Percentiles rank a stretch among this genome's conserved stretches.
phyloP scores from a whole-genome alignment of 23 tunicate species.

The Styela plicata region DNA sequence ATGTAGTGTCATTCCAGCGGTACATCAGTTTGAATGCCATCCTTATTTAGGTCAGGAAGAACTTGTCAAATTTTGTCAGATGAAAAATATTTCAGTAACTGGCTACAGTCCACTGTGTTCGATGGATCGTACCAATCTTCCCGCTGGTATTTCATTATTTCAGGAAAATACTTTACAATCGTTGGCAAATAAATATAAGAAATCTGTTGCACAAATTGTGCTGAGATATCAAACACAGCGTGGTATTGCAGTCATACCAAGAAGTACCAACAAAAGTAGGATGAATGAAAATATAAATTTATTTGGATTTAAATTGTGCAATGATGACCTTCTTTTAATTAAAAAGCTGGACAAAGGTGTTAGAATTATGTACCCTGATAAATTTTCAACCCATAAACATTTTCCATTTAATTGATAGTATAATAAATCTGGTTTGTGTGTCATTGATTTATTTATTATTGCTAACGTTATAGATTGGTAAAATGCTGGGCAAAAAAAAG shows the following conservation, averaged over 20 bases:
- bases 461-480: no score
- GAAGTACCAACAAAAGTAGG: constrained; percentile 35
- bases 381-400: constrained; percentile 11
- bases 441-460: no score
- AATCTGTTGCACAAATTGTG: constrained; percentile 43
- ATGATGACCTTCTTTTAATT: not conserved
- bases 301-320: not conserved
- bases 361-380: constrained; percentile 3
- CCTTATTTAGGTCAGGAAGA: constrained; percentile 5
- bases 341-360: not conserved
- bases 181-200: constrained; percentile 40
- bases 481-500: no score
- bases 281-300: constrained; percentile 42
- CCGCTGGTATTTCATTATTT: not conserved
- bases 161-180: constrained; percentile 29
- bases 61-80: constrained; percentile 5
- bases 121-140: not conserved
- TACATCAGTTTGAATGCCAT: constrained; percentile 19
- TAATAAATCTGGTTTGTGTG: not conserved
- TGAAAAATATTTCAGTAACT: not conserved
- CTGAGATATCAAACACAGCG: constrained; percentile 31
- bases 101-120: constrained; percentile 14
- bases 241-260: constrained; percentile 31
- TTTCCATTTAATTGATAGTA: not conserved
- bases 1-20: not conserved